These are phyloP conservation scores for Amiota communis DNA, from an alignment of 2,888 invertebrate species.

Conservation along the genomic window DNA sequence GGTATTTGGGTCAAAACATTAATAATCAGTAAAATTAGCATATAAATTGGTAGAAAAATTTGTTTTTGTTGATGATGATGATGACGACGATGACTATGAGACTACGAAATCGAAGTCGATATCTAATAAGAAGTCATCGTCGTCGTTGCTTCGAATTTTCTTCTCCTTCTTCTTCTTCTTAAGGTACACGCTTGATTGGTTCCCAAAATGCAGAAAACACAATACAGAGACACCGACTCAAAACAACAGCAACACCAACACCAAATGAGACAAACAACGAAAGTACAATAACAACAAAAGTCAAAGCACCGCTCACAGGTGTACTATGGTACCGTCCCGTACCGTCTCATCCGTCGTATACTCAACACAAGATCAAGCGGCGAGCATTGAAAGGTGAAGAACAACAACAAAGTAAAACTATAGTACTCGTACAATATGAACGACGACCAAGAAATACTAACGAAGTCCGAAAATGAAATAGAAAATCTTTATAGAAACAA, in stretches of 20 bases:
- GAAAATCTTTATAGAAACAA: constrained; percentile 42
- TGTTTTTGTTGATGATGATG: neutral
- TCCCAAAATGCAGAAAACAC: constrained; percentile 29
- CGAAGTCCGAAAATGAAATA: constrained; percentile 47
- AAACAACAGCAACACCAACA: constrained; percentile 15
- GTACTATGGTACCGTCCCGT: constrained; percentile 26
- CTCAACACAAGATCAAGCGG: constrained; percentile 7
- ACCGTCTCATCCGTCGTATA: neutral
- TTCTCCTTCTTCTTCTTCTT: constrained; percentile 39
- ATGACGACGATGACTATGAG: constrained; percentile 28
- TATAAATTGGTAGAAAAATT: constrained; percentile 58
- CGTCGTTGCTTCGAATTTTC: neutral
- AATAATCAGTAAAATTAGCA: constrained; percentile 70
- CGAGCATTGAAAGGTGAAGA: neutral
- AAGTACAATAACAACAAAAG: constrained; percentile 38
- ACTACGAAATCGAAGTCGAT: neutral
- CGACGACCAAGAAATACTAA: constrained; percentile 36
- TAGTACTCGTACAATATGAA: too few species aligned
- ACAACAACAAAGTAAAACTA: too few species aligned
- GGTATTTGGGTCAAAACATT: constrained; percentile 71
- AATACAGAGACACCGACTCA: constrained; percentile 16
- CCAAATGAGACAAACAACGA: constrained; percentile 42
- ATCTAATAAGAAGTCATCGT: neutral
- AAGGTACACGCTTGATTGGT: constrained; percentile 47
- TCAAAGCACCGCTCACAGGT: constrained; percentile 39